Percentiles rank a stretch among this genome's conserved stretches.
Evolutionary conservation across 2,113 vertebrate species (phyloP).

Genomic region (Geothlypis trichas): DNA sequence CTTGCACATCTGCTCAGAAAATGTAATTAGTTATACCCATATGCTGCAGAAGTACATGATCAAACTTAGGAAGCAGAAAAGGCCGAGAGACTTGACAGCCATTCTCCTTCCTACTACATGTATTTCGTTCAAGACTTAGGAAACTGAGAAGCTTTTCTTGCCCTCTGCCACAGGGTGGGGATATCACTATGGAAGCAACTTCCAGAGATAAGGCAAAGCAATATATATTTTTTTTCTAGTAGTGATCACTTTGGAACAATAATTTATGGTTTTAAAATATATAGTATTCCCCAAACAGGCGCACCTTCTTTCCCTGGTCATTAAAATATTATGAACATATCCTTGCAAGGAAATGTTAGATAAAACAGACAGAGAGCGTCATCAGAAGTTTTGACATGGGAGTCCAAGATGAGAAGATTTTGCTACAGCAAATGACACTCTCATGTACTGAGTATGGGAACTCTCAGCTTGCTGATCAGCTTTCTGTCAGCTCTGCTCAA

Average conservation of each 20-base stretch:
- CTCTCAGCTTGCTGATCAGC: not conserved
- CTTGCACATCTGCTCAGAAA: conserved; percentile 60
- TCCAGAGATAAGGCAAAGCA: not conserved
- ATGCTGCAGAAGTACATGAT: conserved; percentile 39
- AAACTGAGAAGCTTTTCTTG: conserved; percentile 2
- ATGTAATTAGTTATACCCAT: conserved; percentile 52
- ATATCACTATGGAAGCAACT: not conserved
- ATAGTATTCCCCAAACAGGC: not conserved
- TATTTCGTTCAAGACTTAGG: not conserved
- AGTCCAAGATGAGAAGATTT: not conserved
- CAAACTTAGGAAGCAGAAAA: conserved; percentile 34
- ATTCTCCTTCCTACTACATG: not conserved
- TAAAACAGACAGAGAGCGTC: not conserved
- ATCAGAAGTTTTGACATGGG: not conserved
- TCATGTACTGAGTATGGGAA: not conserved
- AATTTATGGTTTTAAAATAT: not conserved
- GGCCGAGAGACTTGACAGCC: not conserved
- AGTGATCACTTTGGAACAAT: not conserved
- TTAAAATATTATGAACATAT: not conserved
- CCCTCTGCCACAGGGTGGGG: conserved; percentile 2
- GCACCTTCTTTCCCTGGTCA: not conserved
- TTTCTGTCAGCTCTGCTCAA: not conserved
- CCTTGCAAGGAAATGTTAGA: not conserved
- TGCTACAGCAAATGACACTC: not conserved
- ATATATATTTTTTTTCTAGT: not conserved